Conservation (phyloP, 2,797 vertebrate genomes). For the Sphenopsis melanotis region DNA sequence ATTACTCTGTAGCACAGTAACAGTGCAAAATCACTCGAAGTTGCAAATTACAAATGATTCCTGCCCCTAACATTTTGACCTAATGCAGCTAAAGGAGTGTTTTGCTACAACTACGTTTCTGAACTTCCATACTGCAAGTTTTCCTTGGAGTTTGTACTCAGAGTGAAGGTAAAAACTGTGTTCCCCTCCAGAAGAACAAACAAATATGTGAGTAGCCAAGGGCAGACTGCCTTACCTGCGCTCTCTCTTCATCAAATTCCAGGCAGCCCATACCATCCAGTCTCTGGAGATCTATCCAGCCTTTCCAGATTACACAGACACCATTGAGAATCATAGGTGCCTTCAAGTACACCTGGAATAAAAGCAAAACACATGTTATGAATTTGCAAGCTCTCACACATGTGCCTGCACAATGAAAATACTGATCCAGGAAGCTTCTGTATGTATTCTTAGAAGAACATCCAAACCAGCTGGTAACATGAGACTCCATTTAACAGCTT, state of each 20-base stretch:
- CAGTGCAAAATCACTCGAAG: background rate
- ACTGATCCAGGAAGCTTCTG: background rate
- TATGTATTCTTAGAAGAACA: constrained; percentile 10
- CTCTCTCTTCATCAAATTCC: constrained; percentile 96
- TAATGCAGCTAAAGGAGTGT: background rate
- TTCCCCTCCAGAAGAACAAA: background rate
- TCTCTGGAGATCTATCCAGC: constrained; percentile 96
- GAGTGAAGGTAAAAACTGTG: background rate
- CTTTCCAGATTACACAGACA: constrained; percentile 98
- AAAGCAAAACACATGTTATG: background rate
- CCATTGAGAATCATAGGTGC: constrained; percentile 98
- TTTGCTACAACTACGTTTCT: background rate
- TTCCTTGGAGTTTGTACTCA: background rate
- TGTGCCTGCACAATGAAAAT: background rate
- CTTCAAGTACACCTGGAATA: constrained; percentile 90
- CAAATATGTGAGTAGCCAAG: background rate
- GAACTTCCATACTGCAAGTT: background rate
- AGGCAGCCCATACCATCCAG: constrained; percentile 97
- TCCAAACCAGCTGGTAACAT: constrained; percentile 37
- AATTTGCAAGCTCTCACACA: background rate
- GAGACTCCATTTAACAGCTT: constrained; percentile 27
- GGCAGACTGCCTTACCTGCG: constrained; percentile 83
- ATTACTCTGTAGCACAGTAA: background rate
- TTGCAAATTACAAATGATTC: background rate
- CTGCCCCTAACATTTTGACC: background rate